phyloP scores from a whole-genome alignment of 2,113 vertebrate species.

The Hiodon tergisus region DNA sequence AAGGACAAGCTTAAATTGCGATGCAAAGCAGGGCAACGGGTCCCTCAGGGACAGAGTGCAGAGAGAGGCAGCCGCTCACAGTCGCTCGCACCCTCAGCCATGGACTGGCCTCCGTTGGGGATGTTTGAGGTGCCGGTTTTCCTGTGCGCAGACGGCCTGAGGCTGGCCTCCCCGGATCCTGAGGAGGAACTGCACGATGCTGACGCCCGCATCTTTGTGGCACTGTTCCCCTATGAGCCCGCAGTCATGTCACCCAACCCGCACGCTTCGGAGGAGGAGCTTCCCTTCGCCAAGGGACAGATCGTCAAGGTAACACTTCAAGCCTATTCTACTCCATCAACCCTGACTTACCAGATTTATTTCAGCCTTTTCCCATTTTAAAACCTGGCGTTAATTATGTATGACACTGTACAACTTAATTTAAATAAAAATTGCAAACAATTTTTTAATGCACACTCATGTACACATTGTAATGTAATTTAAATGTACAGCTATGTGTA shows the following conservation, averaged over 20 bases:
- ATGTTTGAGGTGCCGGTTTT: constrained; percentile 55
- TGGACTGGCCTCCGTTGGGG: constrained; percentile 11
- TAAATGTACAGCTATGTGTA: no score
- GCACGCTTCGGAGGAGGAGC: constrained; percentile 85
- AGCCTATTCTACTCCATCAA: no score
- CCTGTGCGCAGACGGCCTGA: constrained; percentile 55
- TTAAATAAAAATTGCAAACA: no score
- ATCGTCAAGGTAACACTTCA: constrained; percentile 83
- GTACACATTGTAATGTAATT: no score
- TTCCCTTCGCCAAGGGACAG: constrained; percentile 88
- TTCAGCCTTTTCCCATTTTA: no score
- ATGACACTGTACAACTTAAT: no score
- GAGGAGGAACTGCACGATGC: constrained; percentile 42
- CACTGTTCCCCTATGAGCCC: constrained; percentile 90
- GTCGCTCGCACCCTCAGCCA: constrained; percentile 37
- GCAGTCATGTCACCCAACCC: constrained; percentile 88
- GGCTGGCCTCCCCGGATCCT: constrained; percentile 48
- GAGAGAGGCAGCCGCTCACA: constrained; percentile 2
- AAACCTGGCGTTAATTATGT: no score
- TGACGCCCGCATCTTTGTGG: constrained; percentile 76
- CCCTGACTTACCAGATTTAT: no score
- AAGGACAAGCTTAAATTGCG: neutral
- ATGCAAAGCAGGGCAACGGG: neutral
- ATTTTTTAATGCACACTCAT: no score
- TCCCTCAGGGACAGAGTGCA: neutral